phyloP scores from a whole-genome alignment of 2,797 vertebrate species.

The Telmatherina bonti region DNA sequence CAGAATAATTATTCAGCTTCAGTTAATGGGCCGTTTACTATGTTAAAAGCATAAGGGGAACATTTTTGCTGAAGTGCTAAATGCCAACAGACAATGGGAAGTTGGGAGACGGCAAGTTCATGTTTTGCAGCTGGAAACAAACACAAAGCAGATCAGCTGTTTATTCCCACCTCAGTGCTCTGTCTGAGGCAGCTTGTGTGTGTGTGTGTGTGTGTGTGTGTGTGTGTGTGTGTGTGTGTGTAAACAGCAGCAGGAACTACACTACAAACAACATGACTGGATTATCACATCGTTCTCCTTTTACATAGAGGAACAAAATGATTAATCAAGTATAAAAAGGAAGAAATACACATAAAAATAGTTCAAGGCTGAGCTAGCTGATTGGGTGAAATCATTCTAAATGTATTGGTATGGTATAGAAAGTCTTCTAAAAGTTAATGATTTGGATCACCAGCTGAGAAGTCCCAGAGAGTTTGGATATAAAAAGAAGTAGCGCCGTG shows the following conservation, averaged over 20 bases:
- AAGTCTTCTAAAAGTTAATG: background rate
- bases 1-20: conserved; percentile 16
- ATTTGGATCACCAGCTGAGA: background rate
- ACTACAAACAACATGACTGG: background rate
- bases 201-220: background rate
- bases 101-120: conserved; percentile 14
- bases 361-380: background rate
- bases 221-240: background rate
- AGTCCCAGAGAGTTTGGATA: background rate
- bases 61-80: conserved; percentile 14
- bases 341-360: background rate
- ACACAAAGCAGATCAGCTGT: background rate
- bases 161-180: background rate
- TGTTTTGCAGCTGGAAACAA: conserved; percentile 16
- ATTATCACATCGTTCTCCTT: conserved; percentile 3
- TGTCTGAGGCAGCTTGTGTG: background rate
- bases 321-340: background rate
- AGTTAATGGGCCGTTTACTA: background rate
- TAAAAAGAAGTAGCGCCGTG: background rate
- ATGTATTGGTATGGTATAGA: no score
- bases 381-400: background rate
- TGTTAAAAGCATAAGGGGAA: conserved; percentile 8
- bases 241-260: background rate
- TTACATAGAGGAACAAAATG: background rate
- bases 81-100: conserved; percentile 32